A percentile compares a stretch with the other conserved stretches of the same genome.
Evolutionary conservation across 2,113 vertebrate species (phyloP).

Genomic region (Stegostoma tigrinum): DNA sequence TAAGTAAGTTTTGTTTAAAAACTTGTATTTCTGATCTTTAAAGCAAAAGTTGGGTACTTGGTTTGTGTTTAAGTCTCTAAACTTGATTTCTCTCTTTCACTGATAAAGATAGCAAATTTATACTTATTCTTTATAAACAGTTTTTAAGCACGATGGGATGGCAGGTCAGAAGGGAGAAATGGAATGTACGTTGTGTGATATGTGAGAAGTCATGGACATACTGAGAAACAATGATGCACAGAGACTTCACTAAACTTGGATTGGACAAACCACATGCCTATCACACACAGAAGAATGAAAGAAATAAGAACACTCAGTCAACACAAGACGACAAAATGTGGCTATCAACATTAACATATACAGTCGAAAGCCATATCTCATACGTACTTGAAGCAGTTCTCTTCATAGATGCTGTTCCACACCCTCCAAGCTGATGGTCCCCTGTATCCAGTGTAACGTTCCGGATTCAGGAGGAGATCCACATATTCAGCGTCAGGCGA

Average conservation of each 20-base stretch:
- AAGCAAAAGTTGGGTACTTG: no score
- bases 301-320: background rate
- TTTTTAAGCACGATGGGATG: no score
- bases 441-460: constrained; percentile 87
- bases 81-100: no score
- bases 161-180: no score
- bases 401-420: constrained; percentile 97
- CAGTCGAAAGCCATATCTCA: background rate
- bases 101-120: no score
- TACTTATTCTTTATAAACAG: no score
- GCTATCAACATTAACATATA: background rate
- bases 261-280: background rate
- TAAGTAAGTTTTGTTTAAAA: no score
- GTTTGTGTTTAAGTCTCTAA: no score
- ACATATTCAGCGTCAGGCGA: constrained; percentile 87
- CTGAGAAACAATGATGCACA: background rate
- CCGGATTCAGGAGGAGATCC: constrained; percentile 82
- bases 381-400: constrained; percentile 95
- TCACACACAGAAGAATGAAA: background rate
- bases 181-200: no score
- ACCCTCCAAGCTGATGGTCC: constrained; percentile 89
- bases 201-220: no score
- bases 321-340: background rate
- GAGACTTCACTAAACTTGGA: background rate
- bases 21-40: no score